Percentiles rank a stretch among this genome's conserved stretches.
These are phyloP conservation scores for Lacanobia oleracea DNA, from an alignment of 2,888 invertebrate genomes.

Conservation along the genomic window DNA sequence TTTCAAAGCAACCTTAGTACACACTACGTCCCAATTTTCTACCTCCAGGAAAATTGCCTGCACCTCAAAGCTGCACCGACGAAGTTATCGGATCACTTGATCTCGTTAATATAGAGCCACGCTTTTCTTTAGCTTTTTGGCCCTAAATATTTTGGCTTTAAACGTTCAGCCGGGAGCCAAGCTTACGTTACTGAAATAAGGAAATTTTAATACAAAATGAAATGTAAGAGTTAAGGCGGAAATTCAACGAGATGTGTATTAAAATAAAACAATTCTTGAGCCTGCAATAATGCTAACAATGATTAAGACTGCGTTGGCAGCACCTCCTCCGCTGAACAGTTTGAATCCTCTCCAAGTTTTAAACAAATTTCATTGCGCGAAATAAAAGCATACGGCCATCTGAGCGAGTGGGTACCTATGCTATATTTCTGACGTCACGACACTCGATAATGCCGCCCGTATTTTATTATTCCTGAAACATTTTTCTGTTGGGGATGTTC, in stretches of 20 bases:
- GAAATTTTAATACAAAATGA: conserved; percentile 54
- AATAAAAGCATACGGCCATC: conserved; percentile 78
- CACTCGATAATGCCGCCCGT: conserved; percentile 73
- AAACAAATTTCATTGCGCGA: conserved; percentile 83
- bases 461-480: conserved; percentile 73
- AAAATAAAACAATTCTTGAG: conserved; percentile 66
- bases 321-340: conserved; percentile 72
- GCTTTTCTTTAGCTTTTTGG: conserved; percentile 65
- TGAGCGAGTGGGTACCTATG: conserved; percentile 67
- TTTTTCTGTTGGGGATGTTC: conserved; percentile 74
- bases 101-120: conserved; percentile 70
- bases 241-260: conserved; percentile 61
- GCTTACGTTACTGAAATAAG: conserved; percentile 51
- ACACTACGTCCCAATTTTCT: conserved; percentile 69
- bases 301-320: conserved; percentile 79
- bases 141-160: conserved; percentile 58
- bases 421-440: conserved; percentile 75
- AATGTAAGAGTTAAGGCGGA: conserved; percentile 43
- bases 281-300: conserved; percentile 78
- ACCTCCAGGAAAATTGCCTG: conserved; percentile 69
- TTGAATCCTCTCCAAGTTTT: conserved; percentile 86
- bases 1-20: conserved; percentile 73
- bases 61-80: conserved; percentile 70
- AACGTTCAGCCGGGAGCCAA: conserved; percentile 43
- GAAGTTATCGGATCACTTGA: conserved; percentile 72